Evolutionary conservation across 1,140 invertebrate species (phyloP), one percentile per base, ranked within the genome.

Genomic region (Drosophila simulans): DNA sequence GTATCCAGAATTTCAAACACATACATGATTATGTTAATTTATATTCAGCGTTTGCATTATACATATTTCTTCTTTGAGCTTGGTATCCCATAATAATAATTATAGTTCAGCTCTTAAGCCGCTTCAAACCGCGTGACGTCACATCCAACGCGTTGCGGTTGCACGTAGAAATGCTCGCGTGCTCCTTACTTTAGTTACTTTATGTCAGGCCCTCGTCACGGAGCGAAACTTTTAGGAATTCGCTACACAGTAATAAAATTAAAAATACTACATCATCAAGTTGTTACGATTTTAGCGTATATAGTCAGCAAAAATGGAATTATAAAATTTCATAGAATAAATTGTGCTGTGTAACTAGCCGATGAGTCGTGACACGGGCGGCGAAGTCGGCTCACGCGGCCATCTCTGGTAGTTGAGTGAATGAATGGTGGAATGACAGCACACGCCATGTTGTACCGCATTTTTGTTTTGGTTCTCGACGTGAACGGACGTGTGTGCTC

Each of bases 381-480:
- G 8, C 42, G 17, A 45, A 12, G 49, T 12, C 4, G n/a, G 10
- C 27, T 34, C 31, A 51, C 27, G 49, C 4, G 49, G 1, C 10
- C 31, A 51, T 51, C 31, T 51, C 15, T 12, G 12, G 31, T 17
- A 31, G 49, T 17, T 34, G 10, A 17, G 49, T 35, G 31, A 51
- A 49, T 49, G 48, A 27, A 25, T 49, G 25, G 45, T 49, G 25
- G 25, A 31, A 31, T 48, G 45, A 48, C 13, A 31, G 48, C 25
- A 31, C 13, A 49, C 8, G 48, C 48, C 48, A 49, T 49, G 48
- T 49, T 49, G 48, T 17, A 49, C 48, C 48, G 53, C 53, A 55
- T 55, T 59, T 60, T 60, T 60, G 58, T 62, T 62, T 62, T 62
- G 54, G 51, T 60, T 60, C 31, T 56, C 51, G 51, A 40, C 58